Conservation (phyloP, 2,888 invertebrate genomes). For the Caenorhabditis sp. region DNA sequence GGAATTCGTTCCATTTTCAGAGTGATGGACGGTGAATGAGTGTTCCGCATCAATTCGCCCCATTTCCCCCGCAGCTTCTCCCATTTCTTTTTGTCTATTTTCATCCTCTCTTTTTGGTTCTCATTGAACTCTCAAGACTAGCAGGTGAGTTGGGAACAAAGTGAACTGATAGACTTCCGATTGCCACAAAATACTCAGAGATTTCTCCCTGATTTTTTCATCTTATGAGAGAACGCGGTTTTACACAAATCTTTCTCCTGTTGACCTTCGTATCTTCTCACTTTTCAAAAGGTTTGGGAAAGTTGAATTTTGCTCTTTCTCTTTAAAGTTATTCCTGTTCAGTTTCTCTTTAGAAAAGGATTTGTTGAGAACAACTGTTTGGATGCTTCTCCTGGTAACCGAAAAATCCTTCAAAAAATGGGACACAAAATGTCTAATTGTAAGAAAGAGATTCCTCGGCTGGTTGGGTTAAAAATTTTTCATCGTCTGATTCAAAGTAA, state of each 20-base stretch:
- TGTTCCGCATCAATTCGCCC: constrained; percentile 50
- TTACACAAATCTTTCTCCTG: background rate
- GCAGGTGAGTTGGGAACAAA: constrained; percentile 20
- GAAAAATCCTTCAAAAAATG: no score
- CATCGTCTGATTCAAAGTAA: no score
- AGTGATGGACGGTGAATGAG: constrained; percentile 40
- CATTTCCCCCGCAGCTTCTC: background rate
- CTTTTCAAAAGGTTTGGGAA: background rate
- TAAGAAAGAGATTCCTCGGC: no score
- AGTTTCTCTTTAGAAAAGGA: no score
- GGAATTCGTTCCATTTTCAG: constrained; percentile 42
- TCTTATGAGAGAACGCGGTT: constrained; percentile 10
- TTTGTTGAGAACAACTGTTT: no score
- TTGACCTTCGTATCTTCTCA: constrained; percentile 32
- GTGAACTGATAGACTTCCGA: background rate
- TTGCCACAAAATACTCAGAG: constrained; percentile 22
- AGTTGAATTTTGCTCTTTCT: constrained; percentile 25
- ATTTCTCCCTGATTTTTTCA: constrained; percentile 3
- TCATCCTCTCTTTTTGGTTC: constrained; percentile 10
- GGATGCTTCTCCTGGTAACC: no score
- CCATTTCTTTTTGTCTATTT: constrained; percentile 12
- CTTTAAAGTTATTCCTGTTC: background rate
- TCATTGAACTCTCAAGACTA: background rate
- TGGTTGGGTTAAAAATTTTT: no score
- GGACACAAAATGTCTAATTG: no score